These are phyloP conservation scores for Thamnaconus septentrionalis DNA, from an alignment of 2,113 vertebrate genomes.

Conservation along the genomic window DNA sequence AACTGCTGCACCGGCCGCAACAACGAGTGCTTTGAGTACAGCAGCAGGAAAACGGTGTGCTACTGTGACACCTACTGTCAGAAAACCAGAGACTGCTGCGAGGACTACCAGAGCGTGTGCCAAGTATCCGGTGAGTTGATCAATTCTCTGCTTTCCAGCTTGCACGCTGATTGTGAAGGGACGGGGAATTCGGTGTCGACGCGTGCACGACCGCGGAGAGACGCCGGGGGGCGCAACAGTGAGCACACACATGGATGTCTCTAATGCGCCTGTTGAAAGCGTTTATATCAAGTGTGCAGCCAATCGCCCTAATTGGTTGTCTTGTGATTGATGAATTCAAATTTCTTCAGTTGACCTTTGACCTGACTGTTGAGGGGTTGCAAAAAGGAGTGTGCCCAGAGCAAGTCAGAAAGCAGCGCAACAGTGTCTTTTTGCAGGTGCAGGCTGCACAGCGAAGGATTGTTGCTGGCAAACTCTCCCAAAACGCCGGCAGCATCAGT, in stretches of 20 bases:
- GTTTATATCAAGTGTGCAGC: constrained; percentile 36
- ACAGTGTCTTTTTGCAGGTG: not conserved
- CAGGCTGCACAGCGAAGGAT: not conserved
- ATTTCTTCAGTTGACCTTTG: constrained; percentile 13
- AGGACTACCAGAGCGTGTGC: constrained; percentile 78
- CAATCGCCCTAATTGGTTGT: constrained; percentile 1
- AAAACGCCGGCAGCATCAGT: constrained; percentile 4
- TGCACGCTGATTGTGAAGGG: no score
- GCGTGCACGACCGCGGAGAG: constrained; percentile 52
- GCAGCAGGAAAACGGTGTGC: constrained; percentile 65
- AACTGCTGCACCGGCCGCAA: constrained; percentile 84
- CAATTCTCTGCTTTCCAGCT: not conserved
- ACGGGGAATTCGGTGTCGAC: no score
- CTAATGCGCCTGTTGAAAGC: constrained; percentile 9
- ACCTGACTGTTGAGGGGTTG: not conserved
- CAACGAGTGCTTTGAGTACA: constrained; percentile 78
- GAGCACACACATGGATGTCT: constrained; percentile 65
- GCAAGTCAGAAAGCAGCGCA: not conserved
- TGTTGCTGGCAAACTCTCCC: not conserved
- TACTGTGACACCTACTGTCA: constrained; percentile 87
- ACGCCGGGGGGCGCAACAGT: constrained; percentile 43
- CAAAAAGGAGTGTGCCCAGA: not conserved
- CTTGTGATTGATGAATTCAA: no score
- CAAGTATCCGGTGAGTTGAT: constrained; percentile 79
- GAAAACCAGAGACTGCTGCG: constrained; percentile 85